These are phyloP conservation scores for Protophormia terraenovae DNA, from an alignment of 2,888 invertebrate species.

Conservation along the genomic window DNA sequence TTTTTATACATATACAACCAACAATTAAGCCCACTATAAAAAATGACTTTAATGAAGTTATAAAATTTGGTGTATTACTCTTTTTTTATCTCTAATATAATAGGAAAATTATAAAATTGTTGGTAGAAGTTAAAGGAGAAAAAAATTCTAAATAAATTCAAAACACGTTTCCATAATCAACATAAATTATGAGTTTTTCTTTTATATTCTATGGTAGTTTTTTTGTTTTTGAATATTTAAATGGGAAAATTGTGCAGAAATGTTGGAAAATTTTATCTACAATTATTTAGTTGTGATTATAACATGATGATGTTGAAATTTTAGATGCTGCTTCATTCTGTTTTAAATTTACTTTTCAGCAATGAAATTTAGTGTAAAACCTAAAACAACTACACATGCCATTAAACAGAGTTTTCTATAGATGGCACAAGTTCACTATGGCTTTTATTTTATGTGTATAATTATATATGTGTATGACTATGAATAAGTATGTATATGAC, in stretches of 20 bases:
- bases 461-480: no score
- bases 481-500: no score
- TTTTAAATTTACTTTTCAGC: background rate
- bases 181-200: conserved; percentile 58
- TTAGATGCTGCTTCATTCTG: background rate
- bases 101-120: background rate
- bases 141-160: conserved; percentile 35
- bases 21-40: conserved; percentile 44
- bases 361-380: background rate
- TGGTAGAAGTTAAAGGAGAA: background rate
- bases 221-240: background rate
- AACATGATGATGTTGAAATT: background rate
- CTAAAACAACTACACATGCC: conserved; percentile 16
- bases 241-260: conserved; percentile 13
- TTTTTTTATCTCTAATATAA: background rate
- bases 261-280: conserved; percentile 12
- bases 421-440: no score
- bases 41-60: conserved; percentile 62
- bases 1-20: background rate
- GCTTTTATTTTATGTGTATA: no score
- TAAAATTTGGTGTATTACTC: conserved; percentile 38
- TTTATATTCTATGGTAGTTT: background rate
- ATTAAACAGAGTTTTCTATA: conserved; percentile 1
- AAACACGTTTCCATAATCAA: conserved; percentile 64
- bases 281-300: background rate